These are phyloP conservation scores for Antheraea assamensis DNA, from an alignment of 2,888 invertebrate genomes.

Conservation along the genomic window DNA sequence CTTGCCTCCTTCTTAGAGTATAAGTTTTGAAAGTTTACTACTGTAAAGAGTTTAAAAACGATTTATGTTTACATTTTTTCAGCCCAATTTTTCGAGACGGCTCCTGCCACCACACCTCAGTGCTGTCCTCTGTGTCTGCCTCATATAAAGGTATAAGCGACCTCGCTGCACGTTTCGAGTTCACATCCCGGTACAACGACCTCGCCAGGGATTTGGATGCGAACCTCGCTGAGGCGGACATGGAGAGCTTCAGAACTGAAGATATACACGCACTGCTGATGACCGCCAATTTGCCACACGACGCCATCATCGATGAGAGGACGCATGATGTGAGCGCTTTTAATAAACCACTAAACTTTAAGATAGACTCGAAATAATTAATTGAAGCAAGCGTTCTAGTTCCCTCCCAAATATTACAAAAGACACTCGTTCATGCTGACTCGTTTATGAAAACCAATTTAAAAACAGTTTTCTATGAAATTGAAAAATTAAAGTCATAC, in stretches of 20 bases:
- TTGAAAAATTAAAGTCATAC: not conserved
- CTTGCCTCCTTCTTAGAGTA: not conserved
- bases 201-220: slow-evolving; percentile 94
- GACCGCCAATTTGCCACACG: slow-evolving; percentile 88
- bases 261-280: slow-evolving; percentile 93
- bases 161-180: slow-evolving; percentile 77
- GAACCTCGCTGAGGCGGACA: slow-evolving; percentile 96
- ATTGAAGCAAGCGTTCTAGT: not conserved
- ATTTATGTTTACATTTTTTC: slow-evolving; percentile 49
- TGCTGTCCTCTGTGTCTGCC: slow-evolving; percentile 90
- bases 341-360: not conserved
- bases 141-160: slow-evolving; percentile 89
- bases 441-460: not conserved
- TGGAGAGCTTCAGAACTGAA: slow-evolving; percentile 96
- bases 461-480: not conserved
- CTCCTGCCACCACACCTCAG: slow-evolving; percentile 90
- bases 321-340: slow-evolving; percentile 73
- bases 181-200: slow-evolving; percentile 89
- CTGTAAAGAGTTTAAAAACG: not conserved
- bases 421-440: not conserved
- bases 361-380: not conserved
- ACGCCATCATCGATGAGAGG: slow-evolving; percentile 77
- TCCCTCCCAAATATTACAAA: not conserved
- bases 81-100: slow-evolving; percentile 90
- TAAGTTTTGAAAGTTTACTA: not conserved